phyloP scores from a whole-genome alignment of 2,888 invertebrate species.

The Bunonema sp. region DNA sequence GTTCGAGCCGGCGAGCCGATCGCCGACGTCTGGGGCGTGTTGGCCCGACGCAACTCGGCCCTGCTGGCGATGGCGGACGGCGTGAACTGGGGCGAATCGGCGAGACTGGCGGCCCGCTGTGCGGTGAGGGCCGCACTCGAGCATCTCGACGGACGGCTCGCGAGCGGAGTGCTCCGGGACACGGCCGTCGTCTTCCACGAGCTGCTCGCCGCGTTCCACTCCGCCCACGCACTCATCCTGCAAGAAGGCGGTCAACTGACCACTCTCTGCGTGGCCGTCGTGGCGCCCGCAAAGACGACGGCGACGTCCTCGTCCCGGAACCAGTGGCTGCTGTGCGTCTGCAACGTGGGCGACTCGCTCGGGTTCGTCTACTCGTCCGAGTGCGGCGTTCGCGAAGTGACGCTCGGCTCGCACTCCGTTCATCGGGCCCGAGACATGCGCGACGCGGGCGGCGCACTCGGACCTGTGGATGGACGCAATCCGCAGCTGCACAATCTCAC shows the following conservation, averaged over 20 bases:
- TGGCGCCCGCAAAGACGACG: conserved; percentile 48
- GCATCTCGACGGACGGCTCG: conserved; percentile 55
- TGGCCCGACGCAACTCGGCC: conserved; percentile 57
- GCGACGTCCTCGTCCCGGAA: conserved; percentile 6
- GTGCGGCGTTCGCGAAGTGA: conserved; percentile 65
- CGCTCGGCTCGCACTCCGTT: conserved; percentile 64
- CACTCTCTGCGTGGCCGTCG: conserved; percentile 65
- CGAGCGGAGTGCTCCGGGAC: conserved; percentile 12
- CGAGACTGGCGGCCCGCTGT: conserved; percentile 50
- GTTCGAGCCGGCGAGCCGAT: conserved; percentile 58
- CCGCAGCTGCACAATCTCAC: conserved; percentile 75
- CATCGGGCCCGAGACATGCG: conserved; percentile 69
- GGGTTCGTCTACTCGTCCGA: conserved; percentile 68
- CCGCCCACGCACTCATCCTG: conserved; percentile 68
- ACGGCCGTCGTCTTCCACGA: conserved; percentile 56
- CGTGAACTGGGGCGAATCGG: conserved; percentile 79
- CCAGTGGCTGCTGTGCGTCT: conserved; percentile 60
- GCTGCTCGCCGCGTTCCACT: conserved; percentile 64
- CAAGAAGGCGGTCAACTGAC: conserved; percentile 67
- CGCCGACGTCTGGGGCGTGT: conserved; percentile 70
- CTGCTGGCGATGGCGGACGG: conserved; percentile 70
- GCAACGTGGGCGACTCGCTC: conserved; percentile 74
- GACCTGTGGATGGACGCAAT: conserved; percentile 68
- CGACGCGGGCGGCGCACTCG: conserved; percentile 71
- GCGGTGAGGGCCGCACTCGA: conserved; percentile 71